phyloP scores from a whole-genome alignment of 2,888 invertebrate species.

The Lasioglossum marginatum region DNA sequence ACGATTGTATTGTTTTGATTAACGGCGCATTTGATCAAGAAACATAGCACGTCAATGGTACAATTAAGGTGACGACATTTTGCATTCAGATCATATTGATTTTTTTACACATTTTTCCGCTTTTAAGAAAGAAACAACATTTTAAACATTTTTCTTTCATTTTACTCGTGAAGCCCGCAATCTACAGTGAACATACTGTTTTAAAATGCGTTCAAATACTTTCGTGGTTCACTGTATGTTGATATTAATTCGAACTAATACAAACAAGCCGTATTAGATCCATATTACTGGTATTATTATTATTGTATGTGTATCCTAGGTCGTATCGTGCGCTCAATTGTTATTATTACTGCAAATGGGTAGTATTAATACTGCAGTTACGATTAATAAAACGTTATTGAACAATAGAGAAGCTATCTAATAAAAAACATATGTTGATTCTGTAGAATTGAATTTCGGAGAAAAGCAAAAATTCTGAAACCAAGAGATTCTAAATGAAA shows the following conservation, averaged over 20 bases:
- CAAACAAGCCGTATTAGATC: not conserved
- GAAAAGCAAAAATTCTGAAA: not conserved
- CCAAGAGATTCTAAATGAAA: not conserved
- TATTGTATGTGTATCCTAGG: not conserved
- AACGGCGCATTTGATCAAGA: not conserved
- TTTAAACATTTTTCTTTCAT: not conserved
- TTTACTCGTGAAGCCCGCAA: not conserved
- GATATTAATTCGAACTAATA: not conserved
- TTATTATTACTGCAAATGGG: not conserved
- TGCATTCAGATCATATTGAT: not conserved
- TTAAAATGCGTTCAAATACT: too few species aligned
- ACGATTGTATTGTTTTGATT: not conserved
- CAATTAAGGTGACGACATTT: not conserved
- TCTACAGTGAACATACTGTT: too few species aligned
- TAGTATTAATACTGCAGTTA: not conserved
- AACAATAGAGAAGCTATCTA: not conserved
- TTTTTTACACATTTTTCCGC: not conserved
- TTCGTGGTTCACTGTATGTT: too few species aligned
- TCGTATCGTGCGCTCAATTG: not conserved
- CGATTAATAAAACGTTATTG: not conserved
- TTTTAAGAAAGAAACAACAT: not conserved
- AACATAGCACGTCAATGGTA: not conserved
- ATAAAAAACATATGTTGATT: not conserved
- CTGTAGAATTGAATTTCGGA: not conserved
- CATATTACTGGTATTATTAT: not conserved